Evolutionary conservation across 2,888 invertebrate genomes (phyloP).

Genomic region (Watsonalla binaria): DNA sequence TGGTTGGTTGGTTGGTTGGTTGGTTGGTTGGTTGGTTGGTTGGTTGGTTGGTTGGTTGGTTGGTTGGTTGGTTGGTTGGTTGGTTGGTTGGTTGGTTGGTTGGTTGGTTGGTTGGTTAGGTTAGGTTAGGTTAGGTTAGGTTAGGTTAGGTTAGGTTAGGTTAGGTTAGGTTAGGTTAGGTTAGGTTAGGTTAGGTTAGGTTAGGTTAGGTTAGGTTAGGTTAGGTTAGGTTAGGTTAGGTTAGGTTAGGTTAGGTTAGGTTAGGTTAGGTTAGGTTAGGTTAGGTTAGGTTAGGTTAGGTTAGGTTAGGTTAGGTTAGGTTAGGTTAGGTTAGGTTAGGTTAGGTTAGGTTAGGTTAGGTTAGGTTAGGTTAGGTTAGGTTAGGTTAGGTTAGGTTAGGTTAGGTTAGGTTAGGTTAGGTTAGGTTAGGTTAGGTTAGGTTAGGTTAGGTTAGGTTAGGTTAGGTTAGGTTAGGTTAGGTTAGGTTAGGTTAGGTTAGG

Average conservation of each 20-base stretch:
- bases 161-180: constrained; percentile 7
- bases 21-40: background rate
- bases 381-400: too few relatives aligned
- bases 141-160: constrained; percentile 6
- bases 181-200: constrained; percentile 5
- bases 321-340: too few relatives aligned
- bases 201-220: too few relatives aligned
- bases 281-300: constrained; percentile 5
- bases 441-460: too few relatives aligned
- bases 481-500: too few relatives aligned
- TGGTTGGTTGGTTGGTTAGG: background rate
- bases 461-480: too few relatives aligned
- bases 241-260: constrained; percentile 5
- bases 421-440: too few relatives aligned
- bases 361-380: too few relatives aligned
- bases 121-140: constrained; percentile 6
- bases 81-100: constrained; percentile 1
- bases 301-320: constrained; percentile 7
- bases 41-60: background rate
- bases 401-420: too few relatives aligned
- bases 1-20: background rate
- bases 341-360: too few relatives aligned
- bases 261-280: constrained; percentile 7
- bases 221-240: background rate
- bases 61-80: constrained; percentile 1